phyloP scores from a whole-genome alignment of 2,797 vertebrate genomes.

The Rhincodon typus region DNA sequence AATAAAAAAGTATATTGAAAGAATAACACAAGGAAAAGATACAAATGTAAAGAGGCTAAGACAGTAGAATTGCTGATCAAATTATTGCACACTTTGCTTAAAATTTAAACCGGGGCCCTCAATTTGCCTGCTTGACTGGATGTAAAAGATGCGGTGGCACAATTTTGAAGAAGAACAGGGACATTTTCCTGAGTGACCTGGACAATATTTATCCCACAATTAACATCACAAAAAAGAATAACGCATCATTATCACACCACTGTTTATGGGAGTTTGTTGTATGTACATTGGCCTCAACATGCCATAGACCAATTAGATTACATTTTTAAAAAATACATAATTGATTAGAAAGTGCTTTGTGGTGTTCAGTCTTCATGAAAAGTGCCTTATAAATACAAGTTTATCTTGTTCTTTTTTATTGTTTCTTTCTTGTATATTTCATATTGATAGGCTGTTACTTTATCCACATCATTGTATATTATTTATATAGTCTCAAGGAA shows the following conservation, averaged over 20 bases:
- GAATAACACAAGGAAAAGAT: neutral
- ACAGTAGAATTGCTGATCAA: too few species aligned
- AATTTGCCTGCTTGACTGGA: neutral
- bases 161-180: neutral
- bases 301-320: neutral
- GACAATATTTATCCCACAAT: neutral
- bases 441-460: neutral
- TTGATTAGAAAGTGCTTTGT: neutral
- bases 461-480: neutral
- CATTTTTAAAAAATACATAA: neutral
- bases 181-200: neutral
- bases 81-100: neutral
- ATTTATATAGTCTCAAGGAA: neutral
- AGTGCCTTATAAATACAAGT: neutral
- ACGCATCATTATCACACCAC: neutral
- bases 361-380: neutral
- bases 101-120: neutral
- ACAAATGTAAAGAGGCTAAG: neutral
- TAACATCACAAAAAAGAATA: neutral
- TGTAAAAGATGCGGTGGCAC: neutral
- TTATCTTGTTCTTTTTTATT: neutral
- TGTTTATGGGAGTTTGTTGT: neutral
- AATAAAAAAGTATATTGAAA: neutral
- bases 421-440: neutral
- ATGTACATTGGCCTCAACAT: neutral